Conservation (phyloP, 1,140 invertebrate species). For the Arion vulgaris region DNA sequence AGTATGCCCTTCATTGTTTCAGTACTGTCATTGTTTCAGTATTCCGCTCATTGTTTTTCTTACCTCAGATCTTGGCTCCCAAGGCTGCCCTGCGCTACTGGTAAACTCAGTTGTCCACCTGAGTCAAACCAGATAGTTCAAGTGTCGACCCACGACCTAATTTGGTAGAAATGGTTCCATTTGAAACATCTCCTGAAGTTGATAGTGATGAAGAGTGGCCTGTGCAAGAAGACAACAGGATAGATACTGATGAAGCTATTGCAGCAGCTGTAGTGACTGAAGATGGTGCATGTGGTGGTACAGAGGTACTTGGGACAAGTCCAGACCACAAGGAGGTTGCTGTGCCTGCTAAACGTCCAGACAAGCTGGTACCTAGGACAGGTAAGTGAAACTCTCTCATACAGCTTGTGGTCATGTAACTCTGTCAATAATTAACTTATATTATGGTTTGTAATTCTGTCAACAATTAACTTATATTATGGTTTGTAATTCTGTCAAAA, state of each 20-base stretch:
- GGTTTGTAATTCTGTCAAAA: too few species aligned
- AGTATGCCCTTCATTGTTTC: too few species aligned
- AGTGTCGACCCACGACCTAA: constrained; percentile 12
- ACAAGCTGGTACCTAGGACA: constrained; percentile 3
- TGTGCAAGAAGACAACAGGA: neutral
- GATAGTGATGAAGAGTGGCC: constrained; percentile 5
- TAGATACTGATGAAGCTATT: constrained; percentile 1
- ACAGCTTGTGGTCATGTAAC: too few species aligned
- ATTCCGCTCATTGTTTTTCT: too few species aligned
- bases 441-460: too few species aligned
- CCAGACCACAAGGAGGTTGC: neutral
- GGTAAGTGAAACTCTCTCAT: neutral
- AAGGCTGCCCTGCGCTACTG: neutral
- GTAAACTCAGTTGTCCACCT: neutral
- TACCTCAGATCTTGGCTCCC: constrained; percentile 8
- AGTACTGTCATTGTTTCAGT: too few species aligned
- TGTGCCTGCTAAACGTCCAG: constrained; percentile 4
- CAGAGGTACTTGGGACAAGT: neutral
- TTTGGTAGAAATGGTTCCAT: constrained; percentile 13
- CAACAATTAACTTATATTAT: too few species aligned
- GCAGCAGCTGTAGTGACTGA: neutral
- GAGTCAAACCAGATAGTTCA: constrained; percentile 28
- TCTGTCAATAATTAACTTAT: too few species aligned
- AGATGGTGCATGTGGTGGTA: neutral
- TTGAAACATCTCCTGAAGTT: neutral